These are phyloP conservation scores for Sphaerolaimus hirsutus DNA, from an alignment of 2,888 invertebrate species.

Conservation along the genomic window DNA sequence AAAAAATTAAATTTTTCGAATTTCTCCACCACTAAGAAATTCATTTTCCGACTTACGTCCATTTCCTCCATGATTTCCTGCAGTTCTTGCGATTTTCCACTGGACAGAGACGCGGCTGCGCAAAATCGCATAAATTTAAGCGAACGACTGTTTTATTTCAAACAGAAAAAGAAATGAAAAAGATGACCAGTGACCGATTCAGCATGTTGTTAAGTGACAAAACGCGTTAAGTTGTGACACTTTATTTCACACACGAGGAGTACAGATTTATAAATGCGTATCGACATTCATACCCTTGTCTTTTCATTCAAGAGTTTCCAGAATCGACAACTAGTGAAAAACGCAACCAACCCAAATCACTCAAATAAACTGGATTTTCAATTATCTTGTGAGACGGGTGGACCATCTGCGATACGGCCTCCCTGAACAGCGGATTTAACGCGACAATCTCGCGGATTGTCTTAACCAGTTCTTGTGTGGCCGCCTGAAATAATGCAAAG, in stretches of 20 bases:
- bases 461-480: constrained; percentile 85
- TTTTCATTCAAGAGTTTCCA: constrained; percentile 1
- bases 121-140: not conserved
- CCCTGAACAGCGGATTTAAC: constrained; percentile 72
- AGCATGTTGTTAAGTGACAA: too few relatives aligned
- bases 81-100: constrained; percentile 53
- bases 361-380: constrained; percentile 89
- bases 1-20: too few relatives aligned
- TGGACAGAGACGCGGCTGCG: constrained; percentile 57
- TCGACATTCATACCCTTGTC: constrained; percentile 6
- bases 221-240: too few relatives aligned
- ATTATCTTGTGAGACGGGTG: constrained; percentile 85
- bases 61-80: constrained; percentile 50
- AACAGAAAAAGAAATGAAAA: too few relatives aligned
- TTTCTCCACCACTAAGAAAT: not conserved
- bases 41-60: constrained; percentile 51
- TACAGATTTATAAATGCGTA: too few relatives aligned
- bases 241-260: too few relatives aligned
- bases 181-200: too few relatives aligned
- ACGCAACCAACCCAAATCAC: constrained; percentile 60
- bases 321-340: too few relatives aligned
- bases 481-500: constrained; percentile 36
- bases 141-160: not conserved
- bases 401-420: constrained; percentile 88
- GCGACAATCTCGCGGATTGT: constrained; percentile 85